A percentile compares a stretch with the other conserved stretches of the same genome.
Evolutionary conservation across 2,113 vertebrate genomes (phyloP).

Genomic region (Cathartes aura): DNA sequence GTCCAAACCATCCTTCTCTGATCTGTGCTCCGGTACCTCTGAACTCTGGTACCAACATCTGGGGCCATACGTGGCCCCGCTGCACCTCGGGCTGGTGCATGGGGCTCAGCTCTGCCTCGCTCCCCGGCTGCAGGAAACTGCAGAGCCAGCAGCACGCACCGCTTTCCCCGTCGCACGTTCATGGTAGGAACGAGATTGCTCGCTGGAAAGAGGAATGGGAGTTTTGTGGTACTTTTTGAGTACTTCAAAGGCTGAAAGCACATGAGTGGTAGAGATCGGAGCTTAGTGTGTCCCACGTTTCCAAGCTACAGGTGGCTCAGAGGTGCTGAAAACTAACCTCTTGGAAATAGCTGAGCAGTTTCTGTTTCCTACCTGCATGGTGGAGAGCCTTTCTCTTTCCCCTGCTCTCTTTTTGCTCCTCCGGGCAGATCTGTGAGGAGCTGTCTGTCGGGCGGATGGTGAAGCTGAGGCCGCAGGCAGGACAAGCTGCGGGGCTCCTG

Average conservation of each 20-base stretch:
- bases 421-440: rapidly evolving
- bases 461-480: rapidly evolving
- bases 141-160: rapidly evolving
- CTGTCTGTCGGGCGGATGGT: rapidly evolving
- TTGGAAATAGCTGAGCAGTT: rapidly evolving
- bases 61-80: background rate
- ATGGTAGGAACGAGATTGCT: rapidly evolving
- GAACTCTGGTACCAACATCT: rapidly evolving
- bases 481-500: rapidly evolving
- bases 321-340: background rate
- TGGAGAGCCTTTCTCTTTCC: background rate
- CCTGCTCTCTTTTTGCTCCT: background rate
- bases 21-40: rapidly evolving
- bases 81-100: background rate
- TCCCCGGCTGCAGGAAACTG: rapidly evolving
- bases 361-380: constrained; percentile 71
- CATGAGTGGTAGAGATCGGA: rapidly evolving
- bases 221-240: rapidly evolving
- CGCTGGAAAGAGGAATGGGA: background rate
- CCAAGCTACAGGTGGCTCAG: background rate
- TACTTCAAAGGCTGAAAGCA: background rate
- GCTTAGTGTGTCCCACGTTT: rapidly evolving
- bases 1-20: background rate
- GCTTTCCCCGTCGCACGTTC: rapidly evolving
- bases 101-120: background rate